phyloP scores from a whole-genome alignment of 2,888 invertebrate genomes.

The Sthenelais limicola region DNA sequence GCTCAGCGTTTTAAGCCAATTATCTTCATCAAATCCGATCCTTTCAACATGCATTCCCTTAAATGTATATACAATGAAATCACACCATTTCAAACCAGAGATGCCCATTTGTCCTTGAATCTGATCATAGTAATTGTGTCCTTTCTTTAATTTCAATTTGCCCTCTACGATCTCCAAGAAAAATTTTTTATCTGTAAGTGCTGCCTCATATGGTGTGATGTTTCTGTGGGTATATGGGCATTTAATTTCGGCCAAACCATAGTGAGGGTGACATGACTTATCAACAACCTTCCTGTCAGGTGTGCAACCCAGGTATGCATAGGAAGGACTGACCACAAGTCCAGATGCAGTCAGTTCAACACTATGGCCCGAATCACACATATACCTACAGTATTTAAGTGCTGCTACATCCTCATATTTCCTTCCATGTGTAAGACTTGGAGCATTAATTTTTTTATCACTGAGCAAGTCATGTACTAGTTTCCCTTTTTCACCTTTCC shows the following conservation, averaged over 20 bases:
- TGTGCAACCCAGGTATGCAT: not conserved
- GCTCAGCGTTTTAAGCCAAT: no score
- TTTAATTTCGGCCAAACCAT: not conserved
- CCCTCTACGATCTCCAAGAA: not conserved
- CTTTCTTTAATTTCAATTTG: no score
- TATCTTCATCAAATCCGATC: no score
- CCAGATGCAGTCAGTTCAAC: not conserved
- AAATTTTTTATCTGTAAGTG: not conserved
- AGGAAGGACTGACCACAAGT: not conserved
- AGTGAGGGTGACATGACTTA: not conserved
- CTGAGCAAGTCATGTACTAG: not conserved
- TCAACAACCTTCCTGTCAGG: conserved; percentile 3
- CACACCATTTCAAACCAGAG: no score
- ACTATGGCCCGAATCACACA: not conserved
- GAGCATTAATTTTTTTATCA: not conserved
- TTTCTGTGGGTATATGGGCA: not conserved
- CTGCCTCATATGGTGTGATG: not conserved
- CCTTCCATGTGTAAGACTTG: not conserved
- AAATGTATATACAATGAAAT: no score
- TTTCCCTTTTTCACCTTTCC: not conserved
- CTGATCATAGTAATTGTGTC: no score
- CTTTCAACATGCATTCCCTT: no score
- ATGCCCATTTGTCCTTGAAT: no score
- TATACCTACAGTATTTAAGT: not conserved
- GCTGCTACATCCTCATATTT: not conserved